phyloP scores from a whole-genome alignment of 30 jellyfish, hydroid and myxozoan species.

The Catostylus mosaicus region DNA sequence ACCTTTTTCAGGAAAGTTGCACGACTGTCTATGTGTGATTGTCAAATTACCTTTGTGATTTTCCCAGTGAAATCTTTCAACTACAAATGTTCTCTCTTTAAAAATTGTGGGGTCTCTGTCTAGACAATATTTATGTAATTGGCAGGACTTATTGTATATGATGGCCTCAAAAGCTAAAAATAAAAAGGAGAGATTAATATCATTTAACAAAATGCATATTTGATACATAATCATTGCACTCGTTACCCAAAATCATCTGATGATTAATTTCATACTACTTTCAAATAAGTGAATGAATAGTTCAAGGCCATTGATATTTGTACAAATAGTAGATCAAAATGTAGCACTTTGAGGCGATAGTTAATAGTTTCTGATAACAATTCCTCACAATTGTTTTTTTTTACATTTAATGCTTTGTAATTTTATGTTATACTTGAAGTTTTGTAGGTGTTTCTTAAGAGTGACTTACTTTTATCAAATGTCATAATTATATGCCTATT shows the following conservation, averaged over 20 bases:
- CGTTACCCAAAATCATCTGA: background rate
- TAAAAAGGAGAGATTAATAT: background rate
- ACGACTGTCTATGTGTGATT: too few species aligned
- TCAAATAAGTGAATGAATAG: background rate
- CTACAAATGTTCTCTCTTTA: slow-evolving; percentile 1
- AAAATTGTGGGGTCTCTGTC: slow-evolving; percentile 23
- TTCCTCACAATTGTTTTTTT: background rate
- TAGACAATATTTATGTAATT: slow-evolving; percentile 20
- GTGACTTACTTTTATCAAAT: background rate
- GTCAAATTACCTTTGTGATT: slow-evolving; percentile 11
- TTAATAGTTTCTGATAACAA: background rate
- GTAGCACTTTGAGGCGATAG: background rate
- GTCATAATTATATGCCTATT: background rate
- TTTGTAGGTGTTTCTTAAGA: background rate
- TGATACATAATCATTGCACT: background rate
- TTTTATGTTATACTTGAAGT: background rate
- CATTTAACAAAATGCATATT: too few species aligned
- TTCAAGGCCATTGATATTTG: background rate
- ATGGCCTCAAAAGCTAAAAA: slow-evolving; percentile 11
- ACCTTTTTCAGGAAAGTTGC: background rate
- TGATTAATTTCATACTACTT: background rate
- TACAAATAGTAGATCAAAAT: too few species aligned
- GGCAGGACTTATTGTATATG: slow-evolving; percentile 25
- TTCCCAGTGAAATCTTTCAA: slow-evolving; percentile 50
- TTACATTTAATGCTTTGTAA: background rate